These are phyloP conservation scores for Nematolebias whitei DNA, from an alignment of 2,113 vertebrate genomes.

Conservation along the genomic window DNA sequence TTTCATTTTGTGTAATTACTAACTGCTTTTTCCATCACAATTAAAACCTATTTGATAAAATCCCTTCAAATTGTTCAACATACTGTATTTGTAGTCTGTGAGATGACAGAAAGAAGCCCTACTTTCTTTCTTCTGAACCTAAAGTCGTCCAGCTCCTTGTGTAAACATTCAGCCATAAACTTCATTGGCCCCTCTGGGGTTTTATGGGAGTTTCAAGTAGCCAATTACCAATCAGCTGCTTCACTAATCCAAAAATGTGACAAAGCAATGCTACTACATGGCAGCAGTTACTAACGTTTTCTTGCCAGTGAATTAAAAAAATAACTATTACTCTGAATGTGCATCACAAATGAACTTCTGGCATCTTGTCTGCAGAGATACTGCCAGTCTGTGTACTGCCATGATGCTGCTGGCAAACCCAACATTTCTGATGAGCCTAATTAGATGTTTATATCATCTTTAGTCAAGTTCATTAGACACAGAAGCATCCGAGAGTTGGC, in stretches of 20 bases:
- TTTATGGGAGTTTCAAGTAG: conserved; percentile 26
- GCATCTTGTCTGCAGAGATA: conserved; percentile 17
- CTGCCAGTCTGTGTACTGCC: conserved; percentile 29
- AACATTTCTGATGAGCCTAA: conserved; percentile 29
- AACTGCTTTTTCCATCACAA: conserved; percentile 4
- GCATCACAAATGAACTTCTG: conserved; percentile 53
- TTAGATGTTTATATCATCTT: conserved; percentile 19
- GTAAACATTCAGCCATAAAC: neutral
- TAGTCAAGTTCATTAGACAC: neutral
- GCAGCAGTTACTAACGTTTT: conserved; percentile 15
- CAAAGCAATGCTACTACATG: conserved; percentile 6
- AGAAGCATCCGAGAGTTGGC: neutral
- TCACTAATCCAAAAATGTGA: conserved; percentile 43
- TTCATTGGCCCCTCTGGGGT: conserved; percentile 5
- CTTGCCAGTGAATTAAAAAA: conserved; percentile 35
- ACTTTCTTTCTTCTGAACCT: conserved; percentile 8
- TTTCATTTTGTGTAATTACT: conserved; percentile 8
- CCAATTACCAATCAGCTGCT: conserved; percentile 38
- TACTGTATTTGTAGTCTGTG: neutral
- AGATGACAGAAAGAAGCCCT: neutral
- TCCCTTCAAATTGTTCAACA: neutral
- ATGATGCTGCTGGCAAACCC: conserved; percentile 5
- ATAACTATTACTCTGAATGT: conserved; percentile 24
- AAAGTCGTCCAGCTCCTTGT: neutral
- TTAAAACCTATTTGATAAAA: conserved; percentile 1